Evolutionary conservation across 2,113 vertebrate species (phyloP), one percentile per base, ranked within the genome.

Genomic region (Cyanoderma ruficeps): DNA sequence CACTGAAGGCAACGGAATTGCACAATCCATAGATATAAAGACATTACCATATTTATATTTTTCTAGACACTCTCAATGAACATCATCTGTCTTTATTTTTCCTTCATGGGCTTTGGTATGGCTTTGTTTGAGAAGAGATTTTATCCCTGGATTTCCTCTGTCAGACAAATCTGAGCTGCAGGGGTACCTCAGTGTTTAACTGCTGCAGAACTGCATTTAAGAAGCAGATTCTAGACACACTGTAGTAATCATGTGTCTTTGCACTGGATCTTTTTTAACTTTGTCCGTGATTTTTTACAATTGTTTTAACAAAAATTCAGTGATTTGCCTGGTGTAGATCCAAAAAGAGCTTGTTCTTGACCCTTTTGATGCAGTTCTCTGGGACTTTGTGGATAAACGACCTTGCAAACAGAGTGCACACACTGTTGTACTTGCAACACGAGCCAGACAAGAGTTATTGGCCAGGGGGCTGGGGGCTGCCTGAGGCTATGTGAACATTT

Each of bases 381-480:
- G 53, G 93, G 70, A 92, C 89, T 90, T 90, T 89, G 46, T 41
- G 93, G 90, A 91, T 86, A 69, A 96, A 94, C 0, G 28, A 96
- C 91, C 77, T 92, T 71, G 76, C 84, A 91, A 67, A 61, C 37
- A 55, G 68, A 71, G 57, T n/a, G 87, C 46, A 53, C 56, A 59
- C 61, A 11, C 42, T 63, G 76, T 42, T 70, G 86, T 31, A 24
- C 63, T 88, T 79, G 71, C 76, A 79, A 59, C 92, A 83, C 7
- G 30, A 87, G 84, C 64, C 64, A 97, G 93, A 64, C 41, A 82
- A 93, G 93, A 97, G 88, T 96, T 97, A 97, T 96, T 93, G 97
- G 89, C 85, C 93, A 94, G 81, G 80, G 89, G 93, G 77, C 69
- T 93, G 71, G 79, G 65, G 85, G 52, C 79, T 94, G 74, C 93